Evolutionary conservation across 2,113 vertebrate species (phyloP).

Genomic region (Lepus timidus): DNA sequence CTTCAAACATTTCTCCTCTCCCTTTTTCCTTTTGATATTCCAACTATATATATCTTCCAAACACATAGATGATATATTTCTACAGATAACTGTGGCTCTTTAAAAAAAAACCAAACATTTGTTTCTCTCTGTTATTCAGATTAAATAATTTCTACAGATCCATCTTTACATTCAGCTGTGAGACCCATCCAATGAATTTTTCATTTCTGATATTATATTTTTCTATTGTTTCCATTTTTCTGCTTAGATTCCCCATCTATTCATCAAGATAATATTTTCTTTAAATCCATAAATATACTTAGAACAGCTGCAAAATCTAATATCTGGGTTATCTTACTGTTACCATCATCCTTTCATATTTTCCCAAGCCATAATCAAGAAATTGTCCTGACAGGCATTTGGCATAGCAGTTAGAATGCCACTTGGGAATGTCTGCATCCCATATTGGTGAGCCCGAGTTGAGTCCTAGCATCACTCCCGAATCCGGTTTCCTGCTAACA

Average conservation of each 20-base stretch:
- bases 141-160: conserved; percentile 20
- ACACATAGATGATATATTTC: background rate
- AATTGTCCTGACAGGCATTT: background rate
- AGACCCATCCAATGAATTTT: background rate
- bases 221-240: conserved; percentile 34
- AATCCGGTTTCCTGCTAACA: too few relatives aligned
- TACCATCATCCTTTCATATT: background rate
- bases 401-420: too few relatives aligned
- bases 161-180: conserved; percentile 28
- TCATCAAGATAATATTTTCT: conserved; percentile 31
- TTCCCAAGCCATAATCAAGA: conserved; percentile 19
- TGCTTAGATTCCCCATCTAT: conserved; percentile 18
- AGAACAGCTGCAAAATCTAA: conserved; percentile 35
- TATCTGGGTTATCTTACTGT: background rate
- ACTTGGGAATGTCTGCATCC: too few relatives aligned
- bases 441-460: too few relatives aligned
- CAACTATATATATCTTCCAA: background rate
- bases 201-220: conserved; percentile 50
- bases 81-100: background rate
- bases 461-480: too few relatives aligned
- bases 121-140: conserved; percentile 21
- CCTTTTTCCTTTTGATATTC: conserved; percentile 34
- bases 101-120: background rate
- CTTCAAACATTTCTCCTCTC: conserved; percentile 36
- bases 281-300: conserved; percentile 44